These are phyloP conservation scores for Anolis carolinensis DNA, from an alignment of 2,113 vertebrate species.

Conservation along the genomic window DNA sequence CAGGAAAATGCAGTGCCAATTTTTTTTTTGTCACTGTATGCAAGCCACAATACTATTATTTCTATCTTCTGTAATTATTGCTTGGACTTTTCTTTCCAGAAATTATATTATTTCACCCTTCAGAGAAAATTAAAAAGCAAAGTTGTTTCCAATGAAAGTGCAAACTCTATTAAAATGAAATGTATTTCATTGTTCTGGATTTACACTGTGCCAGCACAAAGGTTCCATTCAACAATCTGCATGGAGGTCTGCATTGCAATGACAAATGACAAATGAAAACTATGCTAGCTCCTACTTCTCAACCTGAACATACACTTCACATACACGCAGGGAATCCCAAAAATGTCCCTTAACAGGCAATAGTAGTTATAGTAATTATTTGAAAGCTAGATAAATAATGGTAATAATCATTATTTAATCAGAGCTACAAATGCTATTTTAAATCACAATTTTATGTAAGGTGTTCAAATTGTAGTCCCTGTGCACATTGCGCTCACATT, in stretches of 20 bases:
- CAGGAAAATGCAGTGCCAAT: too few relatives aligned
- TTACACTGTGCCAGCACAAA: not conserved
- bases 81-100: conserved; percentile 21
- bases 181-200: conserved; percentile 9
- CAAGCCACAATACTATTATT: not conserved
- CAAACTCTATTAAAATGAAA: conserved; percentile 7
- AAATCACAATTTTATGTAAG: too few relatives aligned
- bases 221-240: not conserved
- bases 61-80: conserved; percentile 46
- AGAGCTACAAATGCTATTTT: too few relatives aligned
- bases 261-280: conserved; percentile 22
- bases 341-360: too few relatives aligned
- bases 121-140: conserved; percentile 31
- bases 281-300: conserved; percentile 16
- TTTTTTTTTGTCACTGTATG: too few relatives aligned
- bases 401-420: too few relatives aligned
- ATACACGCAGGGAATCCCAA: not conserved
- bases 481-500: too few relatives aligned
- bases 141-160: conserved; percentile 34
- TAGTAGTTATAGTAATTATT: too few relatives aligned
- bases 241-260: conserved; percentile 6
- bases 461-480: too few relatives aligned
- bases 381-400: too few relatives aligned
- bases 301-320: conserved; percentile 11
- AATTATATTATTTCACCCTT: conserved; percentile 40